These are phyloP conservation scores for Sceliomorpha sp. DNA, from an alignment of 2,888 invertebrate genomes.

Conservation along the genomic window DNA sequence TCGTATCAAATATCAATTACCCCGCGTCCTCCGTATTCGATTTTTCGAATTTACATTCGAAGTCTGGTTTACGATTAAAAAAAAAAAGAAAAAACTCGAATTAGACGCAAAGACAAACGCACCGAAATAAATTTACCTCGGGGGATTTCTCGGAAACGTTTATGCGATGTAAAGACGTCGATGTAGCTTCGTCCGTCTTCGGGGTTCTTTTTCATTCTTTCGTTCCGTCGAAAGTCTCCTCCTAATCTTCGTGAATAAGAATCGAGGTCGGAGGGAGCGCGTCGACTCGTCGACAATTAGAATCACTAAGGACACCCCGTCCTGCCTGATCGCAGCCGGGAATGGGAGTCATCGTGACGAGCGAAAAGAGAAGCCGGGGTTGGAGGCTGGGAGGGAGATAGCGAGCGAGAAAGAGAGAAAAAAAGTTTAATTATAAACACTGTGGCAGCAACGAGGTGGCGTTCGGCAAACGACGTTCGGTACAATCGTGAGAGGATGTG, in stretches of 20 bases:
- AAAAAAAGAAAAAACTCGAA: no score
- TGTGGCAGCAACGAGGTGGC: constrained; percentile 64
- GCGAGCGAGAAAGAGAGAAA: constrained; percentile 57
- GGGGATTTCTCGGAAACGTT: constrained; percentile 48
- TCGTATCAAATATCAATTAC: no score
- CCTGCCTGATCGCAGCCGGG: constrained; percentile 53
- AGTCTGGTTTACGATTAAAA: constrained; percentile 30
- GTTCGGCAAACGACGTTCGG: constrained; percentile 62
- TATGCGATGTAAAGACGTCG: constrained; percentile 52
- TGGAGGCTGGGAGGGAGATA: constrained; percentile 28
- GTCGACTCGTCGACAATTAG: constrained; percentile 74
- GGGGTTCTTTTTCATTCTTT: constrained; percentile 32
- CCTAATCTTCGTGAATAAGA: constrained; percentile 48
- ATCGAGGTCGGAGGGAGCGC: constrained; percentile 25
- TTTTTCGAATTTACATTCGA: no score
- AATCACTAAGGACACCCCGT: constrained; percentile 73
- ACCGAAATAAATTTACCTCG: constrained; percentile 48
- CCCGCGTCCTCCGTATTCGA: no score
- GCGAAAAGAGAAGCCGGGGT: constrained; percentile 48
- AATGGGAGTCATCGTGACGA: constrained; percentile 42
- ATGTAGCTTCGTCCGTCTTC: constrained; percentile 25
- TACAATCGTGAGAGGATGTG: no score
- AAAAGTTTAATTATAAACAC: constrained; percentile 80
- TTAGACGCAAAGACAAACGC: constrained; percentile 45
- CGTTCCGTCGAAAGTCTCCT: constrained; percentile 45